These are phyloP conservation scores for Meandrina meandrites DNA, from an alignment of 92 coral and sea anemone genomes.

Conservation along the genomic window DNA sequence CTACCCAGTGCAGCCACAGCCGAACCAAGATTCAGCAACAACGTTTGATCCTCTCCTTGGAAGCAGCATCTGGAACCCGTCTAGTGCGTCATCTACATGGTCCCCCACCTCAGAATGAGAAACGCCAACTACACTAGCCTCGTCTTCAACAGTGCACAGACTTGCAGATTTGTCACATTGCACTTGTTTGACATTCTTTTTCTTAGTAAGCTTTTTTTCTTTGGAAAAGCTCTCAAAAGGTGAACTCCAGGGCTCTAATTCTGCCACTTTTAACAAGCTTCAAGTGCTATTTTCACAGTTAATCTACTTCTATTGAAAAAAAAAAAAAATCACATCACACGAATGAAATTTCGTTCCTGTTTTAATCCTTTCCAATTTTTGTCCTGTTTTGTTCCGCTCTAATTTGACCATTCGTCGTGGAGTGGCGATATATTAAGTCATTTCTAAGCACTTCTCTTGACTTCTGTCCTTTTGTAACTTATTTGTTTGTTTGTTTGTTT, in stretches of 20 bases:
- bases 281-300: not conserved
- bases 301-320: not conserved
- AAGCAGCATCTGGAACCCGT: slow-evolving; percentile 49
- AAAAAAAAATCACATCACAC: not conserved
- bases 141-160: not conserved
- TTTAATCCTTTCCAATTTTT: not conserved
- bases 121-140: not conserved
- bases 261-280: not conserved
- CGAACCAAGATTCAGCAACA: slow-evolving; percentile 39
- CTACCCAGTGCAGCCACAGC: slow-evolving; percentile 43
- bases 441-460: not conserved
- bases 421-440: not conserved
- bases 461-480: not conserved
- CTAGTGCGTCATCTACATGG: slow-evolving; percentile 28
- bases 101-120: slow-evolving; percentile 39
- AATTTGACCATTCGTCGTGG: not conserved
- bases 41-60: slow-evolving; percentile 61
- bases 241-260: not conserved
- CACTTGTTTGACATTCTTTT: not conserved
- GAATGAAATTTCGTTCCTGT: not conserved
- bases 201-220: not conserved
- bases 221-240: not conserved
- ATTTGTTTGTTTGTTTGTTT: not conserved
- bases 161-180: not conserved
- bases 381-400: not conserved